phyloP scores from a whole-genome alignment of 2,888 invertebrate species.

The Zeuzera pyrina region DNA sequence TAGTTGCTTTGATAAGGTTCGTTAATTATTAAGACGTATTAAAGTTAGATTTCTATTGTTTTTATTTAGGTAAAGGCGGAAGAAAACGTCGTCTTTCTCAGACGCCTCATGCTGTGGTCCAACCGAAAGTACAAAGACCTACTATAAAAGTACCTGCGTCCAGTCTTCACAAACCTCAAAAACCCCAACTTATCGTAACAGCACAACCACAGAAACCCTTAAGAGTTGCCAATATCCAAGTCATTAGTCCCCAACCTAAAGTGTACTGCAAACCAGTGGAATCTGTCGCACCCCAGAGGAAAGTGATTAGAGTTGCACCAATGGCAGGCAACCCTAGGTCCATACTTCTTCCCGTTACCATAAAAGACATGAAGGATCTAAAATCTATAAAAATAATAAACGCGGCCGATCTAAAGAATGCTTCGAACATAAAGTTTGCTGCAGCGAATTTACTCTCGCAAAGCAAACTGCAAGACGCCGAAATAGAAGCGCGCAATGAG shows the following conservation, averaged over 20 bases:
- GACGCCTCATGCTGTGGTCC: conserved; percentile 47
- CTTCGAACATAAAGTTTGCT: conserved; percentile 67
- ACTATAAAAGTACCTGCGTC: conserved; percentile 39
- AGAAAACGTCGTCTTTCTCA: conserved; percentile 61
- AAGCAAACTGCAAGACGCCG: conserved; percentile 55
- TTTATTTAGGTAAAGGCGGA: conserved; percentile 51
- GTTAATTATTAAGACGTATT: too few relatives aligned
- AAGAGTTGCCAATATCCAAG: conserved; percentile 59
- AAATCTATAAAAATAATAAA: conserved; percentile 82
- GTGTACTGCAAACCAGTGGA: conserved; percentile 64
- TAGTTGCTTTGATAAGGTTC: too few relatives aligned
- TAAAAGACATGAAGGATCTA: conserved; percentile 80
- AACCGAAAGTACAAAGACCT: conserved; percentile 58
- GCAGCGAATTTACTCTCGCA: conserved; percentile 65
- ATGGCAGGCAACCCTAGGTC: conserved; percentile 75
- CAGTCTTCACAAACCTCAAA: conserved; percentile 40
- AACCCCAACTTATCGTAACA: conserved; percentile 58
- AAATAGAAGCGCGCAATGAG: conserved; percentile 43
- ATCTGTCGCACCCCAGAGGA: conserved; percentile 51
- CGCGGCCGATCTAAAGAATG: conserved; percentile 71
- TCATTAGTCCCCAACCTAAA: conserved; percentile 53
- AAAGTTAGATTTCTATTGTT: too few relatives aligned
- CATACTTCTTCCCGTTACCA: conserved; percentile 79
- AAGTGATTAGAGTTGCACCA: conserved; percentile 58
- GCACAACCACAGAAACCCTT: conserved; percentile 59